A percentile compares a stretch with the other conserved stretches of the same genome.
Evolutionary conservation across 2,888 invertebrate genomes (phyloP).

Genomic region (Callosobruchus maculatus): DNA sequence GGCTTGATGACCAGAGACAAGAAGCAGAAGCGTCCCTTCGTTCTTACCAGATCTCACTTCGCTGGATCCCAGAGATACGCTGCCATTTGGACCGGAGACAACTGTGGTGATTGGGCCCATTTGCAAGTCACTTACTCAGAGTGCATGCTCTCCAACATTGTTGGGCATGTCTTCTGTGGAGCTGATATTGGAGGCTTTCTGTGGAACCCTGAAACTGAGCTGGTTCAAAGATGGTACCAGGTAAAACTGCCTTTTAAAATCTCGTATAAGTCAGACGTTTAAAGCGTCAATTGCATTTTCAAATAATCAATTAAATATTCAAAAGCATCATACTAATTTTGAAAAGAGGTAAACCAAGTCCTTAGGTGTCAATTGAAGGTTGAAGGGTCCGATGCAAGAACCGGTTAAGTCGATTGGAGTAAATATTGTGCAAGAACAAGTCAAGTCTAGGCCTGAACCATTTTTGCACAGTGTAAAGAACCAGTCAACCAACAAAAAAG

Average conservation of each 20-base stretch:
- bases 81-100: slow-evolving; percentile 97
- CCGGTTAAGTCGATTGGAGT: no score
- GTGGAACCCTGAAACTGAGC: slow-evolving; percentile 2
- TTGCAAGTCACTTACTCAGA: slow-evolving; percentile 81
- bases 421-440: no score
- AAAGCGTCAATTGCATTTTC: no score
- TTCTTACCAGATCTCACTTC: slow-evolving; percentile 84
- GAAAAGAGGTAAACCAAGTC: no score
- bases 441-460: no score
- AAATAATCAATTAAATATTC: no score
- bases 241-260: slow-evolving; percentile 40
- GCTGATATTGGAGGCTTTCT: slow-evolving; percentile 94
- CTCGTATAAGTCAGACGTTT: not conserved
- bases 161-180: slow-evolving; percentile 87
- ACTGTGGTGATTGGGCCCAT: slow-evolving; percentile 88
- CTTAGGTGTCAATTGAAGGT: no score
- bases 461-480: no score
- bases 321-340: no score
- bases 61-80: slow-evolving; percentile 87
- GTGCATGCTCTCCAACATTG: slow-evolving; percentile 69
- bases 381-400: no score
- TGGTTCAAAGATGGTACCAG: slow-evolving; percentile 47
- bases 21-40: slow-evolving; percentile 71
- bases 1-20: slow-evolving; percentile 58
- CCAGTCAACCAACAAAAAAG: no score